Percentiles rank a stretch among this genome's conserved stretches.
phyloP scores from a whole-genome alignment of 2,888 invertebrate genomes.

The Leptarthrus brevirostris region DNA sequence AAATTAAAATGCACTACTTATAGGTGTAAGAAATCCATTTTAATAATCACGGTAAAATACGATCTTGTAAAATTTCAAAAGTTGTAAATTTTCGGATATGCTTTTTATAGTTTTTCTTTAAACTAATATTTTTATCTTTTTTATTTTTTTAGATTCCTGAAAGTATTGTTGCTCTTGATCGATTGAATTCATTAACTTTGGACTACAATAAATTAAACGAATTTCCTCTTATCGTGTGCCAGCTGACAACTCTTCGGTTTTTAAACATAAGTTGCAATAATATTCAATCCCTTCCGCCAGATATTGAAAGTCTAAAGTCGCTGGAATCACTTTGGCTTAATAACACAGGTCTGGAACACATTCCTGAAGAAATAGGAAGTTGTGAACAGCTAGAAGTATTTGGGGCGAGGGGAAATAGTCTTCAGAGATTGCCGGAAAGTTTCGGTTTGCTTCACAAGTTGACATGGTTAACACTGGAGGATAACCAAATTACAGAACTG shows the following conservation, averaged over 20 bases:
- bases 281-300: constrained; percentile 70
- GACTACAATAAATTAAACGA: constrained; percentile 74
- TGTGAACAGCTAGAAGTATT: constrained; percentile 73
- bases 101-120: too few species aligned
- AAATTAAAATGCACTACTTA: too few species aligned
- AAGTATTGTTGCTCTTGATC: constrained; percentile 69
- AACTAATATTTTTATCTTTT: too few species aligned
- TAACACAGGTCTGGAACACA: constrained; percentile 69
- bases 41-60: too few species aligned
- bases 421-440: constrained; percentile 71
- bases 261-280: constrained; percentile 77
- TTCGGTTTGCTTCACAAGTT: constrained; percentile 71
- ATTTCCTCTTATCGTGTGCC: constrained; percentile 73
- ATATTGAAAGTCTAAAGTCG: constrained; percentile 72
- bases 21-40: too few species aligned
- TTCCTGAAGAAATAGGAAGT: constrained; percentile 74
- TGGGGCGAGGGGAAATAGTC: constrained; percentile 74
- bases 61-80: too few species aligned
- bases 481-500: constrained; percentile 70
- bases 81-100: too few species aligned
- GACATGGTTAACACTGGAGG: constrained; percentile 76
- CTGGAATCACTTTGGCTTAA: constrained; percentile 78
- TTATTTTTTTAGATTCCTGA: constrained; percentile 64
- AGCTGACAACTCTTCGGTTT: constrained; percentile 71
- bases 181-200: constrained; percentile 73